A percentile compares a stretch with the other conserved stretches of the same genome.
Evolutionary conservation across 1,140 invertebrate genomes (phyloP).

Genomic region (Drosophila kurseongensis): DNA sequence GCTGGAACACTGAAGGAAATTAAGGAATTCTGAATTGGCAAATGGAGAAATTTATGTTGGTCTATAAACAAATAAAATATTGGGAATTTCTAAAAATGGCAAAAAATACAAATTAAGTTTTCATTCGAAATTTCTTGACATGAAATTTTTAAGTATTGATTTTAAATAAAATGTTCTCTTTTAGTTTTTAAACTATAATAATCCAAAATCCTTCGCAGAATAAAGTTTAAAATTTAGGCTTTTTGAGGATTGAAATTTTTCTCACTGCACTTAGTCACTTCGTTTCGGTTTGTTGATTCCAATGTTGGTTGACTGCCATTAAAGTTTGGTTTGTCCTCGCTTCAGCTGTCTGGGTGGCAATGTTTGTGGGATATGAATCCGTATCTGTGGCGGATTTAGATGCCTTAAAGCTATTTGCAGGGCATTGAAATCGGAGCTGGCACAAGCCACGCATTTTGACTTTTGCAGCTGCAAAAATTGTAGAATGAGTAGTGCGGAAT

Average conservation of each 20-base stretch:
- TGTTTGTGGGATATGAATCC: not conserved
- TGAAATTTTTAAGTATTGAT: too few species aligned
- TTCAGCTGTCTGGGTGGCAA: not conserved
- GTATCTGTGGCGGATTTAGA: conserved; percentile 60
- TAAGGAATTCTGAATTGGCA: too few species aligned
- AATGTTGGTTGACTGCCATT: conserved; percentile 54
- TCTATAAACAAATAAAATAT: not conserved
- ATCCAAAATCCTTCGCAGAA: too few species aligned
- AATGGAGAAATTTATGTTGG: too few species aligned
- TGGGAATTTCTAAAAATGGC: too few species aligned
- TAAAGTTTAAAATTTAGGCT: too few species aligned
- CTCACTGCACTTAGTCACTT: conserved; percentile 28
- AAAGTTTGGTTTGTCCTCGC: conserved; percentile 60
- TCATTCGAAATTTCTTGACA: not conserved
- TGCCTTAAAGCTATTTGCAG: conserved; percentile 75
- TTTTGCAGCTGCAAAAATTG: conserved; percentile 57
- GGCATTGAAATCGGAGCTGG: conserved; percentile 61
- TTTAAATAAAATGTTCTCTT: too few species aligned
- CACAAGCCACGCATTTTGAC: conserved; percentile 69
- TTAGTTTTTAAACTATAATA: too few species aligned
- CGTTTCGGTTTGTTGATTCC: conserved; percentile 67
- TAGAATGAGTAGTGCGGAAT: conserved; percentile 13
- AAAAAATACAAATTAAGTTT: too few species aligned
- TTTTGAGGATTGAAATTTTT: not conserved
- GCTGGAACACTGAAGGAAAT: conserved; percentile 5